Evolutionary conservation across 2,888 invertebrate species (phyloP).

Genomic region (Xylocampa areola): DNA sequence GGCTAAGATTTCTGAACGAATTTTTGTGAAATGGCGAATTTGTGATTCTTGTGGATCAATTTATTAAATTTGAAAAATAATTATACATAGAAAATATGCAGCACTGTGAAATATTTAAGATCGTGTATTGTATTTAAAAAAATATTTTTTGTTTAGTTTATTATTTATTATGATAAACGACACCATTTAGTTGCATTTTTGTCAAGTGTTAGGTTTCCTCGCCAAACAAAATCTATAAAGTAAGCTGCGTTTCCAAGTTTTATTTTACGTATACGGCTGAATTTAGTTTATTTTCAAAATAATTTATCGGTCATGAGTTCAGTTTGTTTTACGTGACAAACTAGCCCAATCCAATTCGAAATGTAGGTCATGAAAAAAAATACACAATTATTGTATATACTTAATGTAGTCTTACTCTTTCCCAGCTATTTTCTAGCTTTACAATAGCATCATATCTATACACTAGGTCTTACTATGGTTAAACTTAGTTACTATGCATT

Average conservation of each 20-base stretch:
- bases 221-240: slow-evolving; percentile 69
- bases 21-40: slow-evolving; percentile 87
- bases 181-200: slow-evolving; percentile 72
- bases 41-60: slow-evolving; percentile 79
- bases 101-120: slow-evolving; percentile 65
- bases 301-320: neutral
- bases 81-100: slow-evolving; percentile 73
- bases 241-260: slow-evolving; percentile 54
- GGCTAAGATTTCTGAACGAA: slow-evolving; percentile 45
- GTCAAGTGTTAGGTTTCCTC: slow-evolving; percentile 70
- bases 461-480: slow-evolving; percentile 5
- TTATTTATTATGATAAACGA: slow-evolving; percentile 66
- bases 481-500: too few relatives aligned
- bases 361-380: slow-evolving; percentile 63
- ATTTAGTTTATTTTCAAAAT: neutral
- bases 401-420: slow-evolving; percentile 22
- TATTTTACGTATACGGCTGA: slow-evolving; percentile 4
- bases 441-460: slow-evolving; percentile 30
- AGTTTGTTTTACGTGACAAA: slow-evolving; percentile 9
- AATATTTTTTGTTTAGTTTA: slow-evolving; percentile 59
- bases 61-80: slow-evolving; percentile 71
- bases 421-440: slow-evolving; percentile 20
- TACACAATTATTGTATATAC: slow-evolving; percentile 56
- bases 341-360: slow-evolving; percentile 32
- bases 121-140: slow-evolving; percentile 59